These are phyloP conservation scores for Otolemur crassicaudatus DNA, from an alignment of 2,797 vertebrate genomes.

Conservation along the genomic window DNA sequence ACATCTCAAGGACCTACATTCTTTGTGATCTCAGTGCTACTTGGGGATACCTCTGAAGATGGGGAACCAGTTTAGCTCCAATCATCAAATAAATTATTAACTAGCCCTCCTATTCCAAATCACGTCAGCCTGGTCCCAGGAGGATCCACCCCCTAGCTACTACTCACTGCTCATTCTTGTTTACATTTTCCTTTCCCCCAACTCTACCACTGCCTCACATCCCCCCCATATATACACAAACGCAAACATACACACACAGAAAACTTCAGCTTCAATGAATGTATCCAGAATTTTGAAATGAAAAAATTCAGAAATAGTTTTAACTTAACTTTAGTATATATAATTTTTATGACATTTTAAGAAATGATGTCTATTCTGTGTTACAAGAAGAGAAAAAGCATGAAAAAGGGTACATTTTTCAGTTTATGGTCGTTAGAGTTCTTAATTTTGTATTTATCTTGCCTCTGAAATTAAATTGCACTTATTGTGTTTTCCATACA, in stretches of 20 bases:
- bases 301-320: conserved; percentile 34
- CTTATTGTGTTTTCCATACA: not conserved
- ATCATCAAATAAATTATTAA: not conserved
- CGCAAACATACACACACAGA: not conserved
- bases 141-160: not conserved
- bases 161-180: not conserved
- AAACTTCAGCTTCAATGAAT: not conserved
- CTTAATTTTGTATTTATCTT: not conserved
- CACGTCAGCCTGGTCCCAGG: not conserved
- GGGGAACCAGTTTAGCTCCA: not conserved
- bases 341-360: conserved; percentile 29
- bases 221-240: too few species aligned
- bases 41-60: not conserved
- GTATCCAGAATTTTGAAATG: conserved; percentile 13
- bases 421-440: not conserved
- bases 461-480: not conserved
- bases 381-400: not conserved
- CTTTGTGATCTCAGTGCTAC: not conserved
- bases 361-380: conserved; percentile 9
- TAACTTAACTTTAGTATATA: not conserved
- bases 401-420: not conserved
- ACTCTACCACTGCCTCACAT: not conserved
- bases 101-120: not conserved
- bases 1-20: not conserved
- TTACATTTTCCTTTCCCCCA: not conserved